Evolutionary conservation across 2,888 invertebrate genomes (phyloP).

Genomic region (Oligia strigilis): DNA sequence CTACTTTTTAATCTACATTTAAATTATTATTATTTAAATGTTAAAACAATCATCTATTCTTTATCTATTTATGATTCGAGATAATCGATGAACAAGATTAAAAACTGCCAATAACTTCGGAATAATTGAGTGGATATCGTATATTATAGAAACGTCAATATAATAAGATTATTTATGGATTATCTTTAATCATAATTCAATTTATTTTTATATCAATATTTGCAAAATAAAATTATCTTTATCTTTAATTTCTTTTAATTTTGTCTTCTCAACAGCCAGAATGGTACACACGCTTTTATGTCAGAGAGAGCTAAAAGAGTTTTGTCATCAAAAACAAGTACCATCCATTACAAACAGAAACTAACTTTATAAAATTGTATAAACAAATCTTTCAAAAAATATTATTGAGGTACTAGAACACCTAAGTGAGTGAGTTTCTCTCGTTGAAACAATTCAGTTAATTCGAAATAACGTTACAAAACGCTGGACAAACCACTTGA

Average conservation of each 20-base stretch:
- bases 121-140: neutral
- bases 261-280: neutral
- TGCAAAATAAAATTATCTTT: no score
- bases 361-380: neutral
- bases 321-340: neutral
- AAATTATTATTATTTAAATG: neutral
- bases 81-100: conserved; percentile 11
- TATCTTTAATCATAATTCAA: neutral
- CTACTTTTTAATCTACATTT: conserved; percentile 11
- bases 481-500: neutral
- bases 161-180: neutral
- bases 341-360: neutral
- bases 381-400: neutral
- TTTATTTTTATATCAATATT: no score
- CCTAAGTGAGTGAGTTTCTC: neutral
- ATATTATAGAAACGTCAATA: neutral
- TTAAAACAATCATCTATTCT: neutral
- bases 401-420: neutral
- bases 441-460: neutral
- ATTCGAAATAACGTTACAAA: neutral
- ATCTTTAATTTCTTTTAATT: neutral
- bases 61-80: neutral
- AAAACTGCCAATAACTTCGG: neutral
- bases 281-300: neutral
- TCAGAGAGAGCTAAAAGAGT: neutral